These are phyloP conservation scores for Chaenogobius annularis DNA, from an alignment of 2,113 vertebrate species.

Conservation along the genomic window DNA sequence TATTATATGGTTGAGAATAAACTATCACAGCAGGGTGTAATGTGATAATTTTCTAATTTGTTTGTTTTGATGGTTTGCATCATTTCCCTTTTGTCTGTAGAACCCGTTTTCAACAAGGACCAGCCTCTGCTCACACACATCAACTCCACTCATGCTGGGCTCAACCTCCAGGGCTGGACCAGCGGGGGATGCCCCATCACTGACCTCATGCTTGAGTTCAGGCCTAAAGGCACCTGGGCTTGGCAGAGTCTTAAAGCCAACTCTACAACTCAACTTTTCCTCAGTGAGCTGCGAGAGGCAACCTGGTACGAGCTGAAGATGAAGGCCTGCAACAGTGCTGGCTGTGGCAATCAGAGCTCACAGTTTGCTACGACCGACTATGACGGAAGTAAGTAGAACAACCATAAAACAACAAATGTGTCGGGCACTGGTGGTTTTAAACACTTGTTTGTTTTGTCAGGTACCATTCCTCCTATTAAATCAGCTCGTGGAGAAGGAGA, in stretches of 20 bases:
- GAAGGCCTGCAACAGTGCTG: slow-evolving; percentile 96
- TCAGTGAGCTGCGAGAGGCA: slow-evolving; percentile 92
- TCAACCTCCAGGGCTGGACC: slow-evolving; percentile 97
- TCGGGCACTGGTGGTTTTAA: background rate
- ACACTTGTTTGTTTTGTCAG: slow-evolving; percentile 53
- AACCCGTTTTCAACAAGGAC: slow-evolving; percentile 97
- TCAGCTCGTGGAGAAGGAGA: slow-evolving; percentile 93
- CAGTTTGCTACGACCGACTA: slow-evolving; percentile 97
- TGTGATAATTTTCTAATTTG: no score
- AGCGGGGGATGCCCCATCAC: slow-evolving; percentile 96
- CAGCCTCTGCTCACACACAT: slow-evolving; percentile 97
- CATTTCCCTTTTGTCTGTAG: slow-evolving; percentile 58
- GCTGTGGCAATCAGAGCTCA: slow-evolving; percentile 91
- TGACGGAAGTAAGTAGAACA: slow-evolving; percentile 88
- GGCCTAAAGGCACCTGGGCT: slow-evolving; percentile 94
- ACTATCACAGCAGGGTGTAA: background rate
- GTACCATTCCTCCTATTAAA: slow-evolving; percentile 96
- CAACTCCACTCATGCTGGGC: slow-evolving; percentile 93
- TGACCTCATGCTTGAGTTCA: slow-evolving; percentile 89
- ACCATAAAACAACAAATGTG: no score
- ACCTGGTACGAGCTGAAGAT: slow-evolving; percentile 98
- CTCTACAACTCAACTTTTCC: slow-evolving; percentile 88
- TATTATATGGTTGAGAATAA: background rate
- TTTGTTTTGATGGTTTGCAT: no score
- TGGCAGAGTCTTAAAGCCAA: slow-evolving; percentile 95